Base-by-base conservation (phyloP, 2,797 vertebrate genomes). In the Sandelia bainsii region DNA sequence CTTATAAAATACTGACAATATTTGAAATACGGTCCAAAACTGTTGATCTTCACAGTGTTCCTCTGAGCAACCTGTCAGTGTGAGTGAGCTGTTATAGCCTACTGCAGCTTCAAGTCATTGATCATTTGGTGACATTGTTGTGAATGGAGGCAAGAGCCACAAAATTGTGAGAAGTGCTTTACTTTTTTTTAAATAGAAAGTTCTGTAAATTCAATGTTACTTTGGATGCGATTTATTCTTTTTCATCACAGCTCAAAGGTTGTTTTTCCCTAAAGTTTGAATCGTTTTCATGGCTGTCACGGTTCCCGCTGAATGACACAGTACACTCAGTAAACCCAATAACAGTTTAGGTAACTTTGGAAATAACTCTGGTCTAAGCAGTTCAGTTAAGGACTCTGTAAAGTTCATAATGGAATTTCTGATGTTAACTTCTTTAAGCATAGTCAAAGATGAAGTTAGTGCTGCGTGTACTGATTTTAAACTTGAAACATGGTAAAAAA, bases 41-140 rank as follows among this genome's bases (percentile, higher is more conserved):
- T 12, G 59, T 77, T 60, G 56, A 60, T 72, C 76, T 72, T 54
- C 74, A 22, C 61, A 20, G 66, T 49, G 74, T 80, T 83, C 62
- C 72, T 85, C 65, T 65, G 52, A 80, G 75, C 56, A 80, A 49
- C 13, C 80, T 79, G 81, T 79, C 85, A 65, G 78, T 0, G 53
- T 78, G 85, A 91, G 79, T 82, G 89, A 91, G 84, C 74, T 77
- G 84, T 62, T 76, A 0, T 17, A 68, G 79, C 62, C 13, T n/a
- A 77, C 72, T 25, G 19, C 44, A 37, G 58, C 50, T 77, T 80
- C 53, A 40, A 72, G 75, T 44, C 88, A 70, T 86, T 82, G 83
- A 89, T 92, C 84, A 84, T 74, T 65, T 17, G 16, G 48, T 80
- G 84, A 75, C 84, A 49, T 59, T 53, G 78, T 72, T 64, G 72